Percentiles rank a stretch among this genome's conserved stretches.
phyloP scores from a whole-genome alignment of 2,113 vertebrate genomes.

The Catharus minimus region DNA sequence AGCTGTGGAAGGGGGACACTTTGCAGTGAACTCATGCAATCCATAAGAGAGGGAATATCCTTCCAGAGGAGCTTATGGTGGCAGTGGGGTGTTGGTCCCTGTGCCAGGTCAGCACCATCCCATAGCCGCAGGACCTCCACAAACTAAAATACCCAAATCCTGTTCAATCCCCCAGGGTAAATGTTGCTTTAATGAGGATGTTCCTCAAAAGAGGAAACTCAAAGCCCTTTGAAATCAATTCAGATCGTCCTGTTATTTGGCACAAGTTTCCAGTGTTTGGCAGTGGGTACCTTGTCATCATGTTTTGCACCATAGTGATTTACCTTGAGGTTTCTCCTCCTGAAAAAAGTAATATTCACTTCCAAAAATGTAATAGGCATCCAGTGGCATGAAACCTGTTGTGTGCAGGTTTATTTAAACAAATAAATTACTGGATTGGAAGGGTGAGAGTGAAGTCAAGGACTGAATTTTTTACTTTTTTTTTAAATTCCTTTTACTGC shows the following conservation, averaged over 20 bases:
- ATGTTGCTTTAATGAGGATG: neutral
- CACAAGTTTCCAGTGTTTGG: neutral
- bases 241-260: fast-evolving
- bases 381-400: neutral
- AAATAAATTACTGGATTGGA: neutral
- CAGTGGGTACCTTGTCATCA: neutral
- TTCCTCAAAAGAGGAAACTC: neutral
- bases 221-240: neutral
- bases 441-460: neutral
- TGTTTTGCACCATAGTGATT: neutral
- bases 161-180: neutral
- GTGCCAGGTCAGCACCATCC: neutral
- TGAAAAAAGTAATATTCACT: neutral
- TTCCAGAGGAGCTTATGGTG: neutral
- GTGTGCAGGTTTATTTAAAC: neutral
- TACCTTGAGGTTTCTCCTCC: neutral
- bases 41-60: neutral
- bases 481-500: neutral
- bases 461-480: neutral
- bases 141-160: neutral
- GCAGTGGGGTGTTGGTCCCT: neutral
- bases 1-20: no score
- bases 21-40: neutral
- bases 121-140: fast-evolving
- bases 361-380: neutral